Conservation (phyloP, 2,113 vertebrate genomes). For the Eleginops maclovinus region DNA sequence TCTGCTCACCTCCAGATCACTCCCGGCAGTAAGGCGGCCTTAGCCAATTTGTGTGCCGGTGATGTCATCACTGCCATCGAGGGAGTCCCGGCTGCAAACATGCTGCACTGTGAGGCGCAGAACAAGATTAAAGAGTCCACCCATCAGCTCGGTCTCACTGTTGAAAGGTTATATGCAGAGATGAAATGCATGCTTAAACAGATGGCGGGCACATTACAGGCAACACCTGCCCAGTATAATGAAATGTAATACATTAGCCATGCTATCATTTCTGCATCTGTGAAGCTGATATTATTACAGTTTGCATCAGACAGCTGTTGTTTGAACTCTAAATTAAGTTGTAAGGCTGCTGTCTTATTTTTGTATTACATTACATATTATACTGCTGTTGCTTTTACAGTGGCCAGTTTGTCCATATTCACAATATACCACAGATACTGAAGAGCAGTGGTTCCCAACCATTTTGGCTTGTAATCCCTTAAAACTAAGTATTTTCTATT, state of each 20-base stretch:
- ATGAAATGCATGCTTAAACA: background rate
- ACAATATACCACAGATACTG: background rate
- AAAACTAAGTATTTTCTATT: background rate
- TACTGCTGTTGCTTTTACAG: constrained; percentile 2
- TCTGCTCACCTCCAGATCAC: constrained; percentile 85
- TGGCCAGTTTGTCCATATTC: background rate
- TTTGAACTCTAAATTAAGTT: background rate
- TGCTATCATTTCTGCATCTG: background rate
- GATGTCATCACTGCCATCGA: constrained; percentile 95
- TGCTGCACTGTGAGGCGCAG: constrained; percentile 97
- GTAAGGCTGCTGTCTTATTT: background rate
- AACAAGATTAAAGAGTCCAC: constrained; percentile 93
- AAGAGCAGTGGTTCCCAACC: background rate
- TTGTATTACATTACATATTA: background rate
- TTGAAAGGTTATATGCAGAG: constrained; percentile 87
- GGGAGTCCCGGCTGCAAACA: constrained; percentile 87
- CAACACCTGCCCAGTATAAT: background rate
- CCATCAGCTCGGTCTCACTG: constrained; percentile 88
- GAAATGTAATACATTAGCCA: background rate
- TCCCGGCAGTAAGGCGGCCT: constrained; percentile 93
- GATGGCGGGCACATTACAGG: background rate
- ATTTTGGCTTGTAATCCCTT: background rate
- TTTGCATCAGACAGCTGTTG: constrained; percentile 13
- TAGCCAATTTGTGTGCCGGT: constrained; percentile 91
- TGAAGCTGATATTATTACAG: background rate